Evolutionary conservation across 1,140 invertebrate genomes (phyloP).

Genomic region (Bombus difficillimus): DNA sequence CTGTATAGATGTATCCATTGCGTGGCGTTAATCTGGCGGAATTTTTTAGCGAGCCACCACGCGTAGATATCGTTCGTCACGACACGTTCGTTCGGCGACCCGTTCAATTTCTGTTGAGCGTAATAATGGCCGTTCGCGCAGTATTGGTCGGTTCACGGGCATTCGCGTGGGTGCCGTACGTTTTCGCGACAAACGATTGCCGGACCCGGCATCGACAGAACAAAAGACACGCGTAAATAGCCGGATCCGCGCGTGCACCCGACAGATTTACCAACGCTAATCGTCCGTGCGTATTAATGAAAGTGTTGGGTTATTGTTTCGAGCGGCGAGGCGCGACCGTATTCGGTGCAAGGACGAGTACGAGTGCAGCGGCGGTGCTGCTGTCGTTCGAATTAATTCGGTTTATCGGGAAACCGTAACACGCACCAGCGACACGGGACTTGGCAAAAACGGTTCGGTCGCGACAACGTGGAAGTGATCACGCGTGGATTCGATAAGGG

Average conservation of each 20-base stretch:
- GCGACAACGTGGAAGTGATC: background rate
- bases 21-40: conserved; percentile 20
- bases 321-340: background rate
- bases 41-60: conserved; percentile 15
- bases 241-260: background rate
- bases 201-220: background rate
- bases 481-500: conserved; percentile 21
- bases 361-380: too few relatives aligned
- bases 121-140: background rate
- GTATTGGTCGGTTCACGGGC: background rate
- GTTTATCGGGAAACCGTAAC: conserved; percentile 22
- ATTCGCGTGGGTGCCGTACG: background rate
- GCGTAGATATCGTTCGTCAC: conserved; percentile 27
- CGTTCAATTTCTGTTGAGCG: conserved; percentile 37
- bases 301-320: conserved; percentile 48
- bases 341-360: background rate
- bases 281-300: conserved; percentile 42
- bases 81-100: conserved; percentile 11
- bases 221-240: conserved; percentile 52
- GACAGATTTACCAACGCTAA: conserved; percentile 47
- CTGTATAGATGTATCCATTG: too few relatives aligned
- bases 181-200: conserved; percentile 24
- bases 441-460: conserved; percentile 5
- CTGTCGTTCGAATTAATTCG: conserved; percentile 35
- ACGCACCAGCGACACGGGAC: background rate